These are phyloP conservation scores for Rhinolophus sinicus DNA, from an alignment of 2,113 vertebrate genomes.

Conservation along the genomic window DNA sequence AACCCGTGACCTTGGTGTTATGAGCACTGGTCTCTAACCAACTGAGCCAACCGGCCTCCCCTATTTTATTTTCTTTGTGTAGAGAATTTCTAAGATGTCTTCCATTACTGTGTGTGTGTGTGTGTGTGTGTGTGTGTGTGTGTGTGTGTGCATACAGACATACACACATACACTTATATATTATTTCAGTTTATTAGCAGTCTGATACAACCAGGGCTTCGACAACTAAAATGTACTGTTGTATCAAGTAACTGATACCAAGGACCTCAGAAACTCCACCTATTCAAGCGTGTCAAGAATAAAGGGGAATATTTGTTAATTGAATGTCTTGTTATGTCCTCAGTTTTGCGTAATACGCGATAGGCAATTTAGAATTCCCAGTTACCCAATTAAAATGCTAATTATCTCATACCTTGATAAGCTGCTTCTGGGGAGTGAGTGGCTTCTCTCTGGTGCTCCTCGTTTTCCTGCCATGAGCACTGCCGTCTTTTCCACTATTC, in stretches of 20 bases:
- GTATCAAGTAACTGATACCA: background rate
- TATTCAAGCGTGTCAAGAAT: conserved; percentile 67
- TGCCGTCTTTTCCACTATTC: background rate
- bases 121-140: background rate
- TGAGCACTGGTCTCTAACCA: no score
- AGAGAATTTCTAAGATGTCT: background rate
- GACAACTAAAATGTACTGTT: background rate
- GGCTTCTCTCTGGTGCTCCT: background rate
- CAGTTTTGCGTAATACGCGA: conserved; percentile 78
- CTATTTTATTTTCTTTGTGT: background rate
- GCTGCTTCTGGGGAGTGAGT: conserved; percentile 60
- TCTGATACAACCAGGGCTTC: background rate
- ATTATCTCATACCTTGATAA: conserved; percentile 78
- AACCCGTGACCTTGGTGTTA: no score
- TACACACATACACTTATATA: background rate
- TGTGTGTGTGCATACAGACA: background rate
- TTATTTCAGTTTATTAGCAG: background rate
- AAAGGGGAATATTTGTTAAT: conserved; percentile 76
- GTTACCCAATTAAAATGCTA: conserved; percentile 86
- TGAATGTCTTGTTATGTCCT: conserved; percentile 73
- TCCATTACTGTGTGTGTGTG: background rate
- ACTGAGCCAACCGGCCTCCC: no score
- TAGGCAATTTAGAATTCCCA: conserved; percentile 83
- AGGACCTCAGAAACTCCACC: background rate
- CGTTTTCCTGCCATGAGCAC: background rate